Conservation (phyloP, 2,113 vertebrate genomes). For the Rhombomys opimus region DNA sequence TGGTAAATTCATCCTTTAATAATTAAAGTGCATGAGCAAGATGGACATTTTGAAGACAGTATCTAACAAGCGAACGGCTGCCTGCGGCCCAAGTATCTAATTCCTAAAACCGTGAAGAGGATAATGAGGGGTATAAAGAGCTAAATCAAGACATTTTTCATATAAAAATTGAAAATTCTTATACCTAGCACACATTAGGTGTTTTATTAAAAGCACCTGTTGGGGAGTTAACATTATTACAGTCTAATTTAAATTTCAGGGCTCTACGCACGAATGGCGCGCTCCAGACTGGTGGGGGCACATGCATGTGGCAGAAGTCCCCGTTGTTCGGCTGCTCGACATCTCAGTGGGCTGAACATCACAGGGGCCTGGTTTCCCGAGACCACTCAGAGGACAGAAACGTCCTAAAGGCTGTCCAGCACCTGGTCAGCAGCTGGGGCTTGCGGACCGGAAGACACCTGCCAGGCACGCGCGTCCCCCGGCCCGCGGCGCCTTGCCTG, state of each 20-base stretch:
- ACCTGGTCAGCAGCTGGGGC: not conserved
- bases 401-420: not conserved
- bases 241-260: not conserved
- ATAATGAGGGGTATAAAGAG: not conserved
- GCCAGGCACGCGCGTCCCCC: no score
- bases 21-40: not conserved
- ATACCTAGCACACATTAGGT: not conserved
- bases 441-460: not conserved
- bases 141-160: not conserved
- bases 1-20: not conserved
- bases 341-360: not conserved
- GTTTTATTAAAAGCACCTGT: not conserved
- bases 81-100: not conserved
- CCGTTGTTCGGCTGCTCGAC: not conserved
- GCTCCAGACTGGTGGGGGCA: accelerated
- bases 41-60: not conserved
- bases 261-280: not conserved
- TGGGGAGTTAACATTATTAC: not conserved
- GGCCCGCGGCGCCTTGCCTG: not conserved
- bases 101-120: not conserved
- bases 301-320: not conserved
- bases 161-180: not conserved
- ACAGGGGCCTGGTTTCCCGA: not conserved
- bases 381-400: not conserved
- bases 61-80: not conserved